phyloP scores from a whole-genome alignment of 2,113 vertebrate genomes.

The Passer domesticus region DNA sequence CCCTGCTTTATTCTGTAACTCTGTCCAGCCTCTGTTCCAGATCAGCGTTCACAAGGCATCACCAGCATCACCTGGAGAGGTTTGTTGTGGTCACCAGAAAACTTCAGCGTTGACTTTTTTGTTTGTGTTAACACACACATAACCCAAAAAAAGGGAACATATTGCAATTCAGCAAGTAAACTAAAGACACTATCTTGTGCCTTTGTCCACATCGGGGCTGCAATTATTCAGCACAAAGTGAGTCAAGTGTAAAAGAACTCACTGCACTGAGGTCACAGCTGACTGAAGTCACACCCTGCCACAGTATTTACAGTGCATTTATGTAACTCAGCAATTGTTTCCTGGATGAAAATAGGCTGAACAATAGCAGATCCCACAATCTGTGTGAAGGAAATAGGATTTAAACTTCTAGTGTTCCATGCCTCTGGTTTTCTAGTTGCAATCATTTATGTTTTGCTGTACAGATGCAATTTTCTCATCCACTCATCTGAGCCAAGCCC shows the following conservation, averaged over 20 bases:
- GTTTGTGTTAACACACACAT: neutral
- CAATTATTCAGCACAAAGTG: neutral
- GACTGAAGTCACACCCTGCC: neutral
- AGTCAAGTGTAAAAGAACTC: neutral
- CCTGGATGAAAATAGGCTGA: neutral
- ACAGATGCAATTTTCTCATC: neutral
- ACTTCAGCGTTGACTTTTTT: neutral
- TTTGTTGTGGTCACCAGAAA: neutral
- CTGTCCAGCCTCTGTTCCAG: accelerated
- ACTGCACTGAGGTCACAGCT: neutral
- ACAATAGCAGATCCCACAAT: neutral
- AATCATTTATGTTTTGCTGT: neutral
- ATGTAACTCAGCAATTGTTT: neutral
- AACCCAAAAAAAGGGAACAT: neutral
- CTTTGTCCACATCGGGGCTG: neutral
- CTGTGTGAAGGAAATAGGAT: neutral
- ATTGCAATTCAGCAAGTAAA: neutral
- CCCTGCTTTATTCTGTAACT: neutral
- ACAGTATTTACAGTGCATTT: neutral
- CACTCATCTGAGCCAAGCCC: neutral
- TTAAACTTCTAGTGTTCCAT: neutral
- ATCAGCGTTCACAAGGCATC: neutral
- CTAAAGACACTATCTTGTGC: neutral
- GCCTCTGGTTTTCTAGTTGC: neutral
- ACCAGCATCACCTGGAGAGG: neutral